A percentile compares a stretch with the other conserved stretches of the same genome.
phyloP scores from a whole-genome alignment of 1,140 invertebrate genomes.

The Rhagoletis zephyria region DNA sequence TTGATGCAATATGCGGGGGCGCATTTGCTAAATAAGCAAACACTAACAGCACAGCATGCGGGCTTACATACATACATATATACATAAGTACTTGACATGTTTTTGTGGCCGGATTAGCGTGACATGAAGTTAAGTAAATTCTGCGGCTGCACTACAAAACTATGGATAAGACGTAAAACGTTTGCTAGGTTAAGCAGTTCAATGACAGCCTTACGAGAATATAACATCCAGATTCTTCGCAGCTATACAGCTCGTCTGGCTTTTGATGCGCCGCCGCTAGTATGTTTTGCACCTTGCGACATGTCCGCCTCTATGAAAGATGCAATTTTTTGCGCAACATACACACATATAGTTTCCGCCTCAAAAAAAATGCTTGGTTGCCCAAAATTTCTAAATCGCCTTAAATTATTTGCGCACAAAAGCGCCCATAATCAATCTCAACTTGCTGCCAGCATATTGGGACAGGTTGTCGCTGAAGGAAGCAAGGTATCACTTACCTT shows the following conservation, averaged over 20 bases:
- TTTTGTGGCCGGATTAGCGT: conserved; percentile 45
- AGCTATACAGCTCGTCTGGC: not conserved
- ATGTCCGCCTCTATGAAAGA: not conserved
- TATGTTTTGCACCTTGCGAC: conserved; percentile 32
- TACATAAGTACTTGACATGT: not conserved
- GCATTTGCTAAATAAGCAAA: not conserved
- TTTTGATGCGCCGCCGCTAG: conserved; percentile 38
- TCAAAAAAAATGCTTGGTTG: not conserved
- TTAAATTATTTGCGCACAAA: conserved; percentile 55
- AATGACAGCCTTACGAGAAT: not conserved
- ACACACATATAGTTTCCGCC: not conserved
- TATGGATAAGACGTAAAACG: conserved; percentile 12
- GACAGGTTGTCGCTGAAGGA: conserved; percentile 12
- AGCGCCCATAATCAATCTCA: conserved; percentile 56
- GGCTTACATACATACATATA: not conserved
- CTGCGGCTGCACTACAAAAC: not conserved
- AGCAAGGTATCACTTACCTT: conserved; percentile 55
- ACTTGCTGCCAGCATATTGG: conserved; percentile 48
- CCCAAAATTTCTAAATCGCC: conserved; percentile 49
- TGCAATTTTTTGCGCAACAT: not conserved
- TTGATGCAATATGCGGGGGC: not conserved
- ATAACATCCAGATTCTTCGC: not conserved
- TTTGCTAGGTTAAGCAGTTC: no score
- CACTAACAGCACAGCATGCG: not conserved
- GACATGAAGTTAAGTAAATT: conserved; percentile 45